These are phyloP conservation scores for Arenaria interpres DNA, from an alignment of 2,113 vertebrate genomes.

Conservation along the genomic window DNA sequence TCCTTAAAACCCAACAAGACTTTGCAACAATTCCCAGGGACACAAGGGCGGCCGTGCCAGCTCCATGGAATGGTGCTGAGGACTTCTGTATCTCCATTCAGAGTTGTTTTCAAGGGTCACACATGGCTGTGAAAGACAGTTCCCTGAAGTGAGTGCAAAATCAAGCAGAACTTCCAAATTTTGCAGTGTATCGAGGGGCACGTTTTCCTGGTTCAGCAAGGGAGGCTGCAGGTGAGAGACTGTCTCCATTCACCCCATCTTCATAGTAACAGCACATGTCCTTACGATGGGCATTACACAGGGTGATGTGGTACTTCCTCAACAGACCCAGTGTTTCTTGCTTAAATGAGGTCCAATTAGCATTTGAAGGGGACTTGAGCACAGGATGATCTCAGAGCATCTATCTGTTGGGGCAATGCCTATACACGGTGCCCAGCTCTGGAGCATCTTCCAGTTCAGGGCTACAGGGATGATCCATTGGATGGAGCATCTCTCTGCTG, in stretches of 20 bases:
- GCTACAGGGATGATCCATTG: not conserved
- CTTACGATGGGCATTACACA: not conserved
- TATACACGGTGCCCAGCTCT: accelerated
- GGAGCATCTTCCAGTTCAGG: not conserved
- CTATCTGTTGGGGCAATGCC: accelerated
- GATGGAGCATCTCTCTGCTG: not conserved
- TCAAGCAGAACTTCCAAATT: not conserved
- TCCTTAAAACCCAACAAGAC: not conserved
- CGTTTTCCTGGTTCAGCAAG: not conserved
- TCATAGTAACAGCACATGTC: accelerated
- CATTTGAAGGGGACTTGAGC: not conserved
- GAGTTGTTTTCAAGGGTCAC: not conserved
- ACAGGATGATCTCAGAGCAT: not conserved
- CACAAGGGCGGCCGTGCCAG: accelerated
- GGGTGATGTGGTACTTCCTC: not conserved
- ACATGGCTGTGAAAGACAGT: not conserved
- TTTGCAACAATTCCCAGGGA: not conserved
- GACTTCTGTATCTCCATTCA: not conserved
- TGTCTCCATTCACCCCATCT: not conserved
- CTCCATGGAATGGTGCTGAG: not conserved
- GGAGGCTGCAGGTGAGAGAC: not conserved
- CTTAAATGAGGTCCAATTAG: not conserved
- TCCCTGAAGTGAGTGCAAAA: not conserved
- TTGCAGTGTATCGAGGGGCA: accelerated
- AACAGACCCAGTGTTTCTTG: not conserved